A percentile compares a stretch with the other conserved stretches of the same genome.
Conservation (phyloP, 2,888 invertebrate genomes). For the Notocelia uddmanniana region DNA sequence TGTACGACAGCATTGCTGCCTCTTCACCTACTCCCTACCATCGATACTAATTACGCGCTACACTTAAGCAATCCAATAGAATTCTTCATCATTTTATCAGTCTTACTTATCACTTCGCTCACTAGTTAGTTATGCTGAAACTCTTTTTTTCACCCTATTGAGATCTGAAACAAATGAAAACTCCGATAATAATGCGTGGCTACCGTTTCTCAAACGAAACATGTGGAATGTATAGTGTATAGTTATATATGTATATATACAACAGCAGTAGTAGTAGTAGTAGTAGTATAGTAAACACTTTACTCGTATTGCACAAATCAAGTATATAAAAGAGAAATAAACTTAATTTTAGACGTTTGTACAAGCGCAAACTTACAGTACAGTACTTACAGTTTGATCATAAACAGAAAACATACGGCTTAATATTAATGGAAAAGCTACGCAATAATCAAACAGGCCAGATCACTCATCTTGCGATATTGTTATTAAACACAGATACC, state of each 20-base stretch:
- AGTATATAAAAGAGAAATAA: too few relatives aligned
- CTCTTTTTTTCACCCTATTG: constrained; percentile 52
- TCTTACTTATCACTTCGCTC: constrained; percentile 41
- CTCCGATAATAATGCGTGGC: not conserved
- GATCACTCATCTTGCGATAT: constrained; percentile 48
- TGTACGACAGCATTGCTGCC: constrained; percentile 90
- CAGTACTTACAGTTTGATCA: too few relatives aligned
- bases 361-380: too few relatives aligned
- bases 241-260: not conserved
- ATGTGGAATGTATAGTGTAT: too few relatives aligned
- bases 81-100: constrained; percentile 46
- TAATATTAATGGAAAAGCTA: constrained; percentile 13
- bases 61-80: constrained; percentile 32
- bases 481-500: constrained; percentile 58
- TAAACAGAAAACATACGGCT: constrained; percentile 25
- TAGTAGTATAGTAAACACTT: too few relatives aligned
- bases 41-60: constrained; percentile 7
- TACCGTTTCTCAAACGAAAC: not conserved
- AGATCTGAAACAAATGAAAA: constrained; percentile 62
- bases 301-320: too few relatives aligned
- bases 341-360: too few relatives aligned
- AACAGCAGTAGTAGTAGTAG: too few relatives aligned
- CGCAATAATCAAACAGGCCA: constrained; percentile 13
- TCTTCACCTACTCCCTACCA: constrained; percentile 35
- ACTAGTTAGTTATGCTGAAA: constrained; percentile 34